Evolutionary conservation across 1,140 invertebrate species (phyloP).

Genomic region (Heliothis virescens): DNA sequence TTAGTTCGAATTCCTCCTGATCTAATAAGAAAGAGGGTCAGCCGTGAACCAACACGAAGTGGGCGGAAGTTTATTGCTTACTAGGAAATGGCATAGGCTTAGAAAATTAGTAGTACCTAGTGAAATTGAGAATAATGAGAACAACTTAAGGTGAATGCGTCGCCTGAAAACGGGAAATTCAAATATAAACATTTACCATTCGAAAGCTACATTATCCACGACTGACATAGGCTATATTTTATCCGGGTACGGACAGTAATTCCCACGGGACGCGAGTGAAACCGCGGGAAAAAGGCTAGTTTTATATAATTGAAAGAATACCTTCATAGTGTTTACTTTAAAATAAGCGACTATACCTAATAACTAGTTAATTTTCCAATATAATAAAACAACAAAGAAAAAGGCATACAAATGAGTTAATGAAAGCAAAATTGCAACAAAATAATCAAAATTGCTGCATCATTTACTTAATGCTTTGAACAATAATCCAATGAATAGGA

Average conservation of each 20-base stretch:
- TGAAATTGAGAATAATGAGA: background rate
- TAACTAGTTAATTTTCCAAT: no score
- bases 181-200: no score
- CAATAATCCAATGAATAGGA: background rate
- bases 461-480: background rate
- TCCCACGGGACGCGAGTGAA: no score
- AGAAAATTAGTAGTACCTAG: background rate
- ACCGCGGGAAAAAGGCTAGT: no score
- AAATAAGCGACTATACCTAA: no score
- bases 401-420: background rate
- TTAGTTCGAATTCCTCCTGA: background rate
- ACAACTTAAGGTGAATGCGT: no score
- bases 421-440: background rate
- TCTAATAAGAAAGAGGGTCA: background rate
- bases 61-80: background rate
- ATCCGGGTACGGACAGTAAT: no score
- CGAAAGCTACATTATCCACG: no score
- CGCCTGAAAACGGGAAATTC: no score
- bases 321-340: no score
- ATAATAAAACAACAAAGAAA: background rate
- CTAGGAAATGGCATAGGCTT: background rate
- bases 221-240: no score
- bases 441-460: background rate
- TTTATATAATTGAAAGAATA: no score
- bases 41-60: background rate